Base-by-base conservation (phyloP, 2,113 vertebrate genomes). In the Tenrec ecaudatus region DNA sequence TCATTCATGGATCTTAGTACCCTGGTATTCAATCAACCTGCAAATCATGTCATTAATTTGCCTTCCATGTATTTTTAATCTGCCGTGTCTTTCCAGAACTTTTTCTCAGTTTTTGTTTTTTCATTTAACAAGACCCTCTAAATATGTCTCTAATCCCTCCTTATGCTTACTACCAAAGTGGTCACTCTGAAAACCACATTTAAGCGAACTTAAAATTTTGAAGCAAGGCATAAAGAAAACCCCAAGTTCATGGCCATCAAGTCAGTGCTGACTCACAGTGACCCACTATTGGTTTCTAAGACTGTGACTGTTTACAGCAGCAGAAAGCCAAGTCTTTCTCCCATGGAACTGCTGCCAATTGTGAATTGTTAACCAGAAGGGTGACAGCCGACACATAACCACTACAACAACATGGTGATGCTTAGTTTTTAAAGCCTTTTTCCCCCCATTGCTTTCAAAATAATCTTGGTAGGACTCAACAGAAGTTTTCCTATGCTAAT, bases 391-490 rank as follows among this genome's bases (percentile, higher is more conserved):
- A 53, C 47, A 53, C 47, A 53, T 14, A 14, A 53, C 47, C 47
- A 53, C 47, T 53, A 53, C 47, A 5, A 5, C 47, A 53, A 2
- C 47, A 53, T 53, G 47, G 47, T 5, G 47, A 53, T 53, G 47
- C 47, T 53, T 53, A 10, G 9, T 53, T 53, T 53, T 53, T 40
- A 40, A 3, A 53, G 9, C 11, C 47, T 53, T 60, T 84, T 64
- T n/a, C n/a, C 31, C 84, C 57, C n/a, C 53, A 40, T 29, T 88
- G 40, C 2, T 88, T 3, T 92, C 11, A 90, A 82, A 88, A 68
- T 79, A 78, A 36, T 94, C 93, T 78, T 90, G 76, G 64, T 73
- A 82, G 75, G 73, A 73, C 43, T 86, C 60, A 77, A 68, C 33
- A 89, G 22, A 81, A 79, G 2, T 5, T 68, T 93, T 76, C 53